Evolutionary conservation across 2,888 invertebrate genomes (phyloP).

Genomic region (Napeogenes inachia): DNA sequence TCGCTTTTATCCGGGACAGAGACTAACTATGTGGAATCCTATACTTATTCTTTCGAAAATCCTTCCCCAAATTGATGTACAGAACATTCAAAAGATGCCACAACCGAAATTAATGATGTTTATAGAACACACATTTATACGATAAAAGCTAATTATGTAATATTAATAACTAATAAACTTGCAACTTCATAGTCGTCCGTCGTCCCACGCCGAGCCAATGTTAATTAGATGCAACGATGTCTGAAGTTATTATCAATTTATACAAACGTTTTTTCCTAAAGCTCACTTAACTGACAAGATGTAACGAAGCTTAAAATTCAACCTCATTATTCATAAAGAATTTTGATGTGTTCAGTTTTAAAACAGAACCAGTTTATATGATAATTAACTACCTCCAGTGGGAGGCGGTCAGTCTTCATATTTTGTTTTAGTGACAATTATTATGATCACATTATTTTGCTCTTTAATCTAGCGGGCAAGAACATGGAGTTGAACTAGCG

Average conservation of each 20-base stretch:
- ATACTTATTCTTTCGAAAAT: too few relatives aligned
- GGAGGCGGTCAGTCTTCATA: constrained; percentile 53
- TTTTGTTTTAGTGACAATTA: constrained; percentile 19
- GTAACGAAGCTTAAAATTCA: constrained; percentile 68
- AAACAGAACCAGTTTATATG: constrained; percentile 59
- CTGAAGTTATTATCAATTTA: constrained; percentile 45
- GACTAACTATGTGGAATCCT: too few relatives aligned
- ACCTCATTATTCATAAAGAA: constrained; percentile 68
- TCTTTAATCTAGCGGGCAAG: too few relatives aligned
- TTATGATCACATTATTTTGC: neutral
- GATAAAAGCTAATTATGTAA: too few relatives aligned
- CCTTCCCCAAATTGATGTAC: too few relatives aligned
- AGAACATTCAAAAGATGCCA: too few relatives aligned
- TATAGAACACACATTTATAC: too few relatives aligned
- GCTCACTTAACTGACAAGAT: constrained; percentile 53
- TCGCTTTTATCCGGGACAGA: too few relatives aligned
- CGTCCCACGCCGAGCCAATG: constrained; percentile 32
- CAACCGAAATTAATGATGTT: too few relatives aligned
- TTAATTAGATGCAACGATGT: constrained; percentile 42
- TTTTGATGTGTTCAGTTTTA: constrained; percentile 58
- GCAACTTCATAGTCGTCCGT: neutral
- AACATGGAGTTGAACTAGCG: too few relatives aligned
- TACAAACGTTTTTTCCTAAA: constrained; percentile 46
- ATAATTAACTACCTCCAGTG: constrained; percentile 52
- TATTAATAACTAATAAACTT: too few relatives aligned